Base-by-base conservation (phyloP, 2,888 invertebrate species). In the Alsophila aescularia region DNA sequence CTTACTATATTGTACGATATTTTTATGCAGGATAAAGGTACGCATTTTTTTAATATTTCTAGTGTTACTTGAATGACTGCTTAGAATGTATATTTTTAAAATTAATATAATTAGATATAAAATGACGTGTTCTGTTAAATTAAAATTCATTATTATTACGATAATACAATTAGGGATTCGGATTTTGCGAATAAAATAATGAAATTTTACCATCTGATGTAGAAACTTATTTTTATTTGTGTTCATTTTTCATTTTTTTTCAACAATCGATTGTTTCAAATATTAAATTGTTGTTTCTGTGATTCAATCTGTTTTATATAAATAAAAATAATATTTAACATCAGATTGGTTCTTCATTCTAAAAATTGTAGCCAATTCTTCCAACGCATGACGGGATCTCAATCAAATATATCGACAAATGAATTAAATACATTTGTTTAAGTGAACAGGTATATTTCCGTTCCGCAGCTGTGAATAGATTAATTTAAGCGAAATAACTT, bases 11-110 rank as follows among this genome's bases (percentile, higher is more conserved):
- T 84, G 87, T 89, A 87, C 80, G 75, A 80, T 84, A 82, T 84
- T 78, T 79, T 83, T 76, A 81, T 79, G 74, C 77, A 72, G 69
- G 70, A 73, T 73, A 74, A 80, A 70, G 75, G 77, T 82, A 78
- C 74, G 83, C 79, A 73, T 73, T 78, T 77, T 77, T 75, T 73
- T 64, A 67, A 72, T 79, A 83, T 81, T 80, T 77, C 77, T 88
- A 89, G 87, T 81, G 83, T 87, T 88, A 87, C 77, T 76, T 78
- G 86, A 88, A 89, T 85, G 90, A 90, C 90, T 90, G 90, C 90
- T 87, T 90, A 90, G 90, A 90, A 89, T 85, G 79, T 90, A 90
- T 83, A 83, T 79, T 83, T 81, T 43, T 81, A 24, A 80, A 83
- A 83, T 83, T 81, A 84, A 82, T 83, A 76, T 70, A 79, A 43